Percentiles rank a stretch among this genome's conserved stretches.
Conservation (phyloP, 2,797 vertebrate genomes). For the Pseudochirops cupreus region DNA sequence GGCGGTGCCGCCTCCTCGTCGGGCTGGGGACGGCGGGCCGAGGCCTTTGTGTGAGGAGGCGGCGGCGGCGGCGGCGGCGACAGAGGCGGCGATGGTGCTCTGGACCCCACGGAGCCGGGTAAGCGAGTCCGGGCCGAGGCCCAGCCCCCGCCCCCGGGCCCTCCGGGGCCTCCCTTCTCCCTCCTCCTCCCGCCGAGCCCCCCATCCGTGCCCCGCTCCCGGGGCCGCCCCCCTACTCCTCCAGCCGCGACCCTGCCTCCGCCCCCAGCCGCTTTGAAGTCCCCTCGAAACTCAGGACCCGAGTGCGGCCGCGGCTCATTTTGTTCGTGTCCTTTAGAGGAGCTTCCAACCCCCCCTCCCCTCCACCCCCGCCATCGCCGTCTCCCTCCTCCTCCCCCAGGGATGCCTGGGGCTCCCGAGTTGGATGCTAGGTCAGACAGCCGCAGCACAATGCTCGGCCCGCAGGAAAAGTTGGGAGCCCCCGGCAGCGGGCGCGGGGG, state of each 20-base stretch:
- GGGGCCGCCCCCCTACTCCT: neutral
- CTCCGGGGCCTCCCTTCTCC: constrained; percentile 28
- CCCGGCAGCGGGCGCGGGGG: neutral
- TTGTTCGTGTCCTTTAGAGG: constrained; percentile 28
- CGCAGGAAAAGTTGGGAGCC: constrained; percentile 71
- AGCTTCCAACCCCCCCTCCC: constrained; percentile 32
- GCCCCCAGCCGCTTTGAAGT: neutral
- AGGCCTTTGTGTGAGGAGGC: constrained; percentile 84
- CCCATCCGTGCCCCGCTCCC: neutral
- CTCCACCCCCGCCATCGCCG: neutral
- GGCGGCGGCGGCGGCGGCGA: constrained; percentile 56
- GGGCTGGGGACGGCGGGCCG: constrained; percentile 79
- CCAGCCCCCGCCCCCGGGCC: constrained; percentile 39
- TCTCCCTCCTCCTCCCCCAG: neutral
- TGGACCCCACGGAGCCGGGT: constrained; percentile 82
- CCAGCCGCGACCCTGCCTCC: neutral
- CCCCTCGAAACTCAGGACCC: neutral
- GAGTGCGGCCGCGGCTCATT: neutral
- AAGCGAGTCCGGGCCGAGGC: constrained; percentile 73
- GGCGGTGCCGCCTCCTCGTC: constrained; percentile 80
- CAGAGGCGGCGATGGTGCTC: constrained; percentile 75
- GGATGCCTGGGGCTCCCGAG: neutral
- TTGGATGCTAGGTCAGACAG: neutral
- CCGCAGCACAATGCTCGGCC: constrained; percentile 33
- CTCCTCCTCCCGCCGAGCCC: neutral